Evolutionary conservation across 2,797 vertebrate genomes (phyloP), one percentile per base, ranked within the genome.

Genomic region (Bovichtus diacanthus): DNA sequence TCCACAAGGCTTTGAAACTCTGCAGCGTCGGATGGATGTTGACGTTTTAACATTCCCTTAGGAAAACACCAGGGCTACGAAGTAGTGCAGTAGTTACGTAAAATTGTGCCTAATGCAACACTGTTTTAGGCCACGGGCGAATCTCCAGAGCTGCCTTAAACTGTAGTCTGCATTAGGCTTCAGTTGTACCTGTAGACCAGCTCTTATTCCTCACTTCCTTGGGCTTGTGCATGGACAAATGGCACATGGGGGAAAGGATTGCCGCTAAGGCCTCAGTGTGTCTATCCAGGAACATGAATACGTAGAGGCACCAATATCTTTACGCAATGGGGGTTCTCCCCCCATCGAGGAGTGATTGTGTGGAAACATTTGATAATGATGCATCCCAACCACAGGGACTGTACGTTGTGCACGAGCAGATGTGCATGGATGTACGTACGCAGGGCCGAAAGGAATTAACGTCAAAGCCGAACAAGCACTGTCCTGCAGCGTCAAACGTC

Each of bases 341-440:
- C n/a, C 18, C 10, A 23, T 25, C 44, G 50, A 49, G 50, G 51
- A 67, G 54, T 15, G 51, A 59, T 46, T 44, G 29, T 50, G 21
- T 19, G 11, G 21, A 64, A 27, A 27, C 19, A 58, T 50, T 62
- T 36, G 27, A 19, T 19, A 36, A 49, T 54, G 31, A 60, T 51
- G 34, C 51, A 15, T 36, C 51, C 15, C 4, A 4, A 41, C 43
- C 23, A 29, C 44, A 58, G 18, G 10, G 36, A 29, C 25, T 18
- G 7, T 18, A n/a, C 21, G 31, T 18, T 44, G 70, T 49, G 53
- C 19, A 64, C 21, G 9, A 69, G 19, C 44, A 50, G 60, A 47
- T 69, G 54, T 64, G 47, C 34, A 54, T 46, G 4, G 46, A 47
- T 47, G 39, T 51, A 36, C 55, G 31, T 51, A 51, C 55, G 59